Percentiles rank a stretch among this genome's conserved stretches.
Conservation (phyloP, 2,113 vertebrate genomes). For the Strigops habroptila region DNA sequence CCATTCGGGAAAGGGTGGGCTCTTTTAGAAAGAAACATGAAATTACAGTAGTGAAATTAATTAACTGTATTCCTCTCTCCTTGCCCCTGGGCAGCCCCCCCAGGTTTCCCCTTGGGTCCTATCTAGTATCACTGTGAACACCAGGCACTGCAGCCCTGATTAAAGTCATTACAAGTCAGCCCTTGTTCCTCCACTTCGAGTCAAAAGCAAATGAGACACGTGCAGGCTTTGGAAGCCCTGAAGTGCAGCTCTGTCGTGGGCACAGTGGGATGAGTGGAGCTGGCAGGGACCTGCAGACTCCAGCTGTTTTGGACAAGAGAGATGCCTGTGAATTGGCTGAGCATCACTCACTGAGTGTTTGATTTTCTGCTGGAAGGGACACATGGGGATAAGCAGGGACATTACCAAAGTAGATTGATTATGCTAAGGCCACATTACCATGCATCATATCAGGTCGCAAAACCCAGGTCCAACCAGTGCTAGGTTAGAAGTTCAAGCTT, state of each 20-base stretch:
- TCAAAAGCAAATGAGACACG: not conserved
- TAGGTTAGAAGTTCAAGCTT: not conserved
- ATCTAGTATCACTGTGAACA: constrained; percentile 26
- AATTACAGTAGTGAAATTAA: constrained; percentile 23
- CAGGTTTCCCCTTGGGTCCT: not conserved
- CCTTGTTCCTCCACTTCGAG: constrained; percentile 14
- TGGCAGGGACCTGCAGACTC: not conserved
- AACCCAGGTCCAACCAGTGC: not conserved
- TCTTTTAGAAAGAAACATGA: not conserved
- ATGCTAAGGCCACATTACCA: not conserved
- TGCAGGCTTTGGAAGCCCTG: not conserved
- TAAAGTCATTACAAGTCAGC: constrained; percentile 35
- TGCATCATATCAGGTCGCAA: not conserved
- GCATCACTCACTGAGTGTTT: not conserved
- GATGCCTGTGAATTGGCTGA: not conserved
- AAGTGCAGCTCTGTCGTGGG: not conserved
- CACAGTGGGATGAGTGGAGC: not conserved
- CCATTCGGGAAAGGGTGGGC: not conserved
- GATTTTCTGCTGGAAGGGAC: not conserved
- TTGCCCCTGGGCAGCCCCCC: not conserved
- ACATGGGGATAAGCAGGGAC: not conserved
- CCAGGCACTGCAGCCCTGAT: not conserved
- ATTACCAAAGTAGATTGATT: not conserved
- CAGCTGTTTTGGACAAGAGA: not conserved
- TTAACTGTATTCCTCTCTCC: constrained; percentile 11